Evolutionary conservation across 2,888 invertebrate genomes (phyloP).

Genomic region (Galerucella pusilla): DNA sequence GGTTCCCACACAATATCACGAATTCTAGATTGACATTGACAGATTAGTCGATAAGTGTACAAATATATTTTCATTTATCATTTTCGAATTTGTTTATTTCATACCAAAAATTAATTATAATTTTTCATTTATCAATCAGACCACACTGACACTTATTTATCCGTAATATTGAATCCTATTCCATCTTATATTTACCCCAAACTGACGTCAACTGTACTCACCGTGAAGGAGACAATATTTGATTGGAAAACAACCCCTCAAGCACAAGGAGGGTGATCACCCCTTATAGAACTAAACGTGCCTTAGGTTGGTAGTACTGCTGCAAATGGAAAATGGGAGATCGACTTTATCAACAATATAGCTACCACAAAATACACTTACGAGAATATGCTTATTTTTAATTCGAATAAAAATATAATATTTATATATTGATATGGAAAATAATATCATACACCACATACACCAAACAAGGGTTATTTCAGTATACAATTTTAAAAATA

Average conservation of each 20-base stretch:
- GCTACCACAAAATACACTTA: constrained; percentile 38
- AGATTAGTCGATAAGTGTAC: too few relatives aligned
- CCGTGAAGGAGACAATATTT: constrained; percentile 45
- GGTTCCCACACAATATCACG: too few relatives aligned
- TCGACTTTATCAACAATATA: constrained; percentile 42
- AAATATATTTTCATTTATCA: too few relatives aligned
- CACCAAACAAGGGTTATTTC: too few relatives aligned
- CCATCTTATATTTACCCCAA: constrained; percentile 1
- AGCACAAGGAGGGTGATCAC: constrained; percentile 37
- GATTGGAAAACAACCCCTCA: constrained; percentile 45
- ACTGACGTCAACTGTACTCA: constrained; percentile 44
- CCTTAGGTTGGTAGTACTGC: constrained; percentile 19
- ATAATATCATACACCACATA: too few relatives aligned
- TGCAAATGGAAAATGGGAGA: constrained; percentile 33
- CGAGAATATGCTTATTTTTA: too few relatives aligned
- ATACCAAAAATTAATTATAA: neutral
- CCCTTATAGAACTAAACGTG: constrained; percentile 36
- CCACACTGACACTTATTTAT: neutral
- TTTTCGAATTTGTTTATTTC: too few relatives aligned
- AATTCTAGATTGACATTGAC: too few relatives aligned
- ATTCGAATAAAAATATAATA: too few relatives aligned
- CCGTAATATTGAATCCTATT: constrained; percentile 10
- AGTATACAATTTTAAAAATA: too few relatives aligned
- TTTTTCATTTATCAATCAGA: neutral
- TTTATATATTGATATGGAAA: too few relatives aligned